Base-by-base conservation (phyloP, 2,797 vertebrate species). In the Psittacula echo region DNA sequence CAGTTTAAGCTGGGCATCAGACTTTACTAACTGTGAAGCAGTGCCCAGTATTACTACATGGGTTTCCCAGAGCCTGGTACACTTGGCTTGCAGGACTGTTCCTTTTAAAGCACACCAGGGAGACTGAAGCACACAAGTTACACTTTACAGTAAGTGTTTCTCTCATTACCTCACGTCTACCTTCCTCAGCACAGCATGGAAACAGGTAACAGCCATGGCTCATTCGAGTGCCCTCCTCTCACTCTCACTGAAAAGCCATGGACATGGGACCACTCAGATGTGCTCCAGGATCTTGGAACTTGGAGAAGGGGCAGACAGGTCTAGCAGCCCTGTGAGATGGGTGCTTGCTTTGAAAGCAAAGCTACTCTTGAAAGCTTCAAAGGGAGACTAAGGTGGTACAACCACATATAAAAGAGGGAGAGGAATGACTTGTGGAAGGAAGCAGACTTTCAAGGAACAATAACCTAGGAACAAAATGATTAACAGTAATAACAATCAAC, bases 321-420 rank as follows among this genome's bases (percentile, higher is more conserved):
- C 0, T 9, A 53, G 44, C 0, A 3, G 60, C 12, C 32, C 27
- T 87, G 10, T 4, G 7, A 91, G n/a, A 65, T 6, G 2, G 26
- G 51, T 2, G 1, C 58, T 61, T 32, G 53, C n/a, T 78, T 39
- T 70, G 50, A 91, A 85, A 86, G 24, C 29, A 72, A 6, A 85
- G 17, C 23, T 51, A 23, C 30, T 48, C 30, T 58, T 65, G 13
- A 87, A 73, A 87, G 16, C 22, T 67, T 85, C 10, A 84, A 65
- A 17, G 24, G 56, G 32, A 77, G 26, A 26, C 23, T 51, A 60
- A 51, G 5, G 7, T 6, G 17, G 20, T 39, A 77, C 29, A 73
- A 48, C 12, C 8, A 24, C 19, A 37, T 22, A 11, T 5, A 34
- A 37, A 74, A 68, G 29, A 5, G 10, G 1, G 11, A 47, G 9